phyloP scores from a whole-genome alignment of 2,113 vertebrate genomes.

The Equus przewalskii region DNA sequence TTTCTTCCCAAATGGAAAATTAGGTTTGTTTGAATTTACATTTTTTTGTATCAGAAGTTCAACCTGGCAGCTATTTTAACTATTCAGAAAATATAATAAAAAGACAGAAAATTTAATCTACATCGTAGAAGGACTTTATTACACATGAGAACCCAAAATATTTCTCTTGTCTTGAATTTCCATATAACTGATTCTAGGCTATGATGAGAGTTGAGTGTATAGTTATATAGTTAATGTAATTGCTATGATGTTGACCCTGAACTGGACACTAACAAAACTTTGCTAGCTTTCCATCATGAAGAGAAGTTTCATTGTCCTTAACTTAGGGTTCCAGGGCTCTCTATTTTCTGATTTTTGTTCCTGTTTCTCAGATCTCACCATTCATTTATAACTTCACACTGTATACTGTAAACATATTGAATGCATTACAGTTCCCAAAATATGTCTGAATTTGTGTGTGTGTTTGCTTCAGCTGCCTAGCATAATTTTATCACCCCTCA shows the following conservation, averaged over 20 bases:
- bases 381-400: constrained; percentile 52
- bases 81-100: constrained; percentile 33
- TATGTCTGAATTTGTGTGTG: background rate
- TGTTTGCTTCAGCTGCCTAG: background rate
- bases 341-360: constrained; percentile 55
- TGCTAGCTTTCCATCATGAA: background rate
- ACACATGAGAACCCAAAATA: background rate
- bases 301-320: background rate
- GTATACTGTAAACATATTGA: constrained; percentile 47
- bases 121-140: background rate
- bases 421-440: constrained; percentile 39
- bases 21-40: constrained; percentile 35
- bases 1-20: constrained; percentile 33
- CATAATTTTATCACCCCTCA: constrained; percentile 19
- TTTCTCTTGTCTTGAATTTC: background rate
- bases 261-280: background rate
- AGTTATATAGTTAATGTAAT: background rate
- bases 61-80: constrained; percentile 28
- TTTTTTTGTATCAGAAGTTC: constrained; percentile 13
- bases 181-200: background rate
- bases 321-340: background rate
- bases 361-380: constrained; percentile 59
- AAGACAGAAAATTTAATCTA: constrained; percentile 46
- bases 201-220: background rate
- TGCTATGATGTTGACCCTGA: background rate